phyloP scores from a whole-genome alignment of 2,113 vertebrate genomes.

The Leptosomus discolor region DNA sequence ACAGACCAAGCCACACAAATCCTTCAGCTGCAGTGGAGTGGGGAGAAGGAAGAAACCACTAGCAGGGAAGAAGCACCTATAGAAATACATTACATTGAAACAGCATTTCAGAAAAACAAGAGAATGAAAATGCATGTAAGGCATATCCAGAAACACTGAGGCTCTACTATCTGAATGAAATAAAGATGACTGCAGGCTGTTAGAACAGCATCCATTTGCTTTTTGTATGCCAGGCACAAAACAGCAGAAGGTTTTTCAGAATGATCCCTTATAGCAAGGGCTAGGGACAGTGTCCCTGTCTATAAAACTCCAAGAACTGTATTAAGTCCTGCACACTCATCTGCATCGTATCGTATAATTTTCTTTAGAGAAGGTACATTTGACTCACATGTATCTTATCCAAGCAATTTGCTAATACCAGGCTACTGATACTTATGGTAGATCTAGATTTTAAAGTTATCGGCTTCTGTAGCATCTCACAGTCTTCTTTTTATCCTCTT shows the following conservation, averaged over 20 bases:
- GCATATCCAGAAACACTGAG: not conserved
- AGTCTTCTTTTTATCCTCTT: not conserved
- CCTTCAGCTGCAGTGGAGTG: not conserved
- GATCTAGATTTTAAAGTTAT: not conserved
- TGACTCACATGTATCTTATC: not conserved
- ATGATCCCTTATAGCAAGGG: not conserved
- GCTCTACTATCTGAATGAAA: not conserved
- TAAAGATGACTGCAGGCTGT: not conserved
- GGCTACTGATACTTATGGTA: not conserved
- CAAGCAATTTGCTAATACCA: not conserved
- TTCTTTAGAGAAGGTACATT: not conserved
- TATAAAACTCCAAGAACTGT: not conserved
- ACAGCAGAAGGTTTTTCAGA: not conserved
- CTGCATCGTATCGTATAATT: fast-evolving
- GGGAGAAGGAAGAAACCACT: not conserved
- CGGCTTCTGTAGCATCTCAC: not conserved
- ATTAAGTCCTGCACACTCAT: not conserved
- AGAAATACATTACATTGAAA: not conserved
- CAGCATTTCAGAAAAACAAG: not conserved
- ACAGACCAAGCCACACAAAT: not conserved
- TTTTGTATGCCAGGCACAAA: not conserved
- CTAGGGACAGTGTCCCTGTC: not conserved
- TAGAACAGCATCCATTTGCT: not conserved
- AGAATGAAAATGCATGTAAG: not conserved
- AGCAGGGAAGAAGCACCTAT: not conserved